These are phyloP conservation scores for Lagria hirta DNA, from an alignment of 2,888 invertebrate species.

Conservation along the genomic window DNA sequence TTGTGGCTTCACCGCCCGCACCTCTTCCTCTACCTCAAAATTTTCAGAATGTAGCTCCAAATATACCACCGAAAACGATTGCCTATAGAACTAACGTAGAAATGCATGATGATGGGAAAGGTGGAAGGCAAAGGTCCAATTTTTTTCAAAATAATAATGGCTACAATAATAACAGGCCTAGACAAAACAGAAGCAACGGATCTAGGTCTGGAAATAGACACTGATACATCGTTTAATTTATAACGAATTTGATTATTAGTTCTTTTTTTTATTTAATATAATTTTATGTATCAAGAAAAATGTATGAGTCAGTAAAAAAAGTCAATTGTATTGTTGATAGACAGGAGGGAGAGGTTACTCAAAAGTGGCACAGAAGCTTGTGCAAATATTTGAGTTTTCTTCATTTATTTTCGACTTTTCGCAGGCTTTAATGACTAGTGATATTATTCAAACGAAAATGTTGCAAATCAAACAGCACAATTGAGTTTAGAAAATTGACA, in stretches of 20 bases:
- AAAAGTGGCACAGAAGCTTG: no score
- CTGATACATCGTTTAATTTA: constrained; percentile 6
- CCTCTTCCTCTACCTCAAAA: constrained; percentile 61
- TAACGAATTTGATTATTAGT: constrained; percentile 18
- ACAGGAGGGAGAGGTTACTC: no score
- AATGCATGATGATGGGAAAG: constrained; percentile 32
- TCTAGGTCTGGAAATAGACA: constrained; percentile 34
- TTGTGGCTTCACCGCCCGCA: constrained; percentile 60
- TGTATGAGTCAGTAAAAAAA: constrained; percentile 23
- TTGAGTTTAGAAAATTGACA: no score
- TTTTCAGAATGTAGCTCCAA: constrained; percentile 48
- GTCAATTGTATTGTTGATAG: constrained; percentile 23
- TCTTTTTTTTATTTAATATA: constrained; percentile 17
- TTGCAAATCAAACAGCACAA: no score
- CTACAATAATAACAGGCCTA: constrained; percentile 44
- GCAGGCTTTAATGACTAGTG: no score
- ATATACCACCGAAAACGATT: constrained; percentile 37
- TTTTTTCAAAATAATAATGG: constrained; percentile 50
- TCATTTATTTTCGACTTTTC: no score
- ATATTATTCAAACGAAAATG: no score
- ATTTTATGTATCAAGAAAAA: constrained; percentile 17
- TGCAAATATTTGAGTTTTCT: no score
- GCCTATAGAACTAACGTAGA: constrained; percentile 38
- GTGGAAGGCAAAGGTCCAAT: constrained; percentile 31
- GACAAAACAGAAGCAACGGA: constrained; percentile 44